Evolutionary conservation across 1,140 invertebrate species (phyloP).

Genomic region (Heliconius nattereri): DNA sequence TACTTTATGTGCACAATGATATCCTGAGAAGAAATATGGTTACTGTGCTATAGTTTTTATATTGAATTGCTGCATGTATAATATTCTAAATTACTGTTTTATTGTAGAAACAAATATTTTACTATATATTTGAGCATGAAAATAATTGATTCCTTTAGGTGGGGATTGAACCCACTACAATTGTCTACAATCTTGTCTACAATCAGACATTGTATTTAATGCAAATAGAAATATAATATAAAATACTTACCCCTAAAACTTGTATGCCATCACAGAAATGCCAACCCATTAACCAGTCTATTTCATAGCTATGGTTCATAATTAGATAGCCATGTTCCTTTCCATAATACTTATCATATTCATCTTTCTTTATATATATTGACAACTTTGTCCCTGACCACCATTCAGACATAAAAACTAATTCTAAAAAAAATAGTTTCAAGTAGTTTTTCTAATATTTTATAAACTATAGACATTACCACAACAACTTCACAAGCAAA

Average conservation of each 20-base stretch:
- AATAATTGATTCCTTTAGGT: no score
- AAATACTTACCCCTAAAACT: conserved; percentile 87
- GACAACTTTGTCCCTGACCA: conserved; percentile 90
- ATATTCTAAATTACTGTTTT: no score
- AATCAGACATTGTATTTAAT: not conserved
- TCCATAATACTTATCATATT: conserved; percentile 90
- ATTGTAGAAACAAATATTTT: no score
- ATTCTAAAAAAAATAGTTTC: conserved; percentile 84
- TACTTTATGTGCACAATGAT: no score
- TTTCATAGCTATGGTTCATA: conserved; percentile 98
- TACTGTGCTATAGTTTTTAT: no score
- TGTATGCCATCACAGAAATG: conserved; percentile 89
- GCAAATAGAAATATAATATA: not conserved
- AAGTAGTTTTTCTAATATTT: not conserved
- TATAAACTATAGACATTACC: not conserved
- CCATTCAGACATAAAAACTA: conserved; percentile 96
- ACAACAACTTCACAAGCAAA: not conserved
- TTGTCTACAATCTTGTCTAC: no score
- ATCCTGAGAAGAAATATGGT: no score
- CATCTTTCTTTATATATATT: conserved; percentile 89
- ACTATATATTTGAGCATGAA: no score
- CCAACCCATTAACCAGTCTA: conserved; percentile 97
- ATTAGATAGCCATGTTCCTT: conserved; percentile 94
- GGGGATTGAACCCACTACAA: no score
- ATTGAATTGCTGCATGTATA: no score